These are phyloP conservation scores for Drosophila suboccidentalis DNA, from an alignment of 2,888 invertebrate genomes.

Conservation along the genomic window DNA sequence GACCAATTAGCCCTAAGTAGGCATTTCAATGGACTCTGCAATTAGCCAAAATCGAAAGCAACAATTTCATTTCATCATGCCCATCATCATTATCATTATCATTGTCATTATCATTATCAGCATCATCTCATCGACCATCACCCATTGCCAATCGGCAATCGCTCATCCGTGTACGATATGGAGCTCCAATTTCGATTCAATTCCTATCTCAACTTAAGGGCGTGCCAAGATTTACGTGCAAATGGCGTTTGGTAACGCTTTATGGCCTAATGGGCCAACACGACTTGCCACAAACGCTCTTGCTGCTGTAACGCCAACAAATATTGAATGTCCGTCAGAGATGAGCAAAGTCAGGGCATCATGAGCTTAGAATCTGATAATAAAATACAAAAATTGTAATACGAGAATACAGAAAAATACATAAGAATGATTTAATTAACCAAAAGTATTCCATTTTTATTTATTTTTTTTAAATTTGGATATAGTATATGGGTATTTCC, in stretches of 20 bases:
- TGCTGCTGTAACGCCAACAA: neutral
- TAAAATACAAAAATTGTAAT: neutral
- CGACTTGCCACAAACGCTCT: slow-evolving; percentile 35
- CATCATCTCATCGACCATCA: slow-evolving; percentile 7
- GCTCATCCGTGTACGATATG: slow-evolving; percentile 32
- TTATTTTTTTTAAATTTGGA: neutral
- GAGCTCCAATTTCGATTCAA: slow-evolving; percentile 34
- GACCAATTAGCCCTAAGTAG: slow-evolving; percentile 81
- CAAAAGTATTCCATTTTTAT: neutral
- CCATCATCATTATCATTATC: slow-evolving; percentile 48
- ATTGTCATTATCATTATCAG: slow-evolving; percentile 34
- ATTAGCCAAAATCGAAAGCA: slow-evolving; percentile 80
- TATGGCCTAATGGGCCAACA: slow-evolving; percentile 69
- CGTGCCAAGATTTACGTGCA: slow-evolving; percentile 69
- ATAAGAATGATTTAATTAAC: neutral
- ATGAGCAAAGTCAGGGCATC: slow-evolving; percentile 25
- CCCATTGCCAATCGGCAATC: slow-evolving; percentile 25
- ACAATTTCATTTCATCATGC: slow-evolving; percentile 77
- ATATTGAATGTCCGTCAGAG: slow-evolving; percentile 27
- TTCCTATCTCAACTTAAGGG: slow-evolving; percentile 43
- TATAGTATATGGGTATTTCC: too few species aligned
- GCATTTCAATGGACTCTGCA: slow-evolving; percentile 80
- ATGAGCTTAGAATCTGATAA: neutral
- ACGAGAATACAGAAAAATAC: neutral
- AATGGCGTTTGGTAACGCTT: slow-evolving; percentile 73